phyloP scores from a whole-genome alignment of 2,888 invertebrate genomes.

The Rhimphoctona megacephalus region DNA sequence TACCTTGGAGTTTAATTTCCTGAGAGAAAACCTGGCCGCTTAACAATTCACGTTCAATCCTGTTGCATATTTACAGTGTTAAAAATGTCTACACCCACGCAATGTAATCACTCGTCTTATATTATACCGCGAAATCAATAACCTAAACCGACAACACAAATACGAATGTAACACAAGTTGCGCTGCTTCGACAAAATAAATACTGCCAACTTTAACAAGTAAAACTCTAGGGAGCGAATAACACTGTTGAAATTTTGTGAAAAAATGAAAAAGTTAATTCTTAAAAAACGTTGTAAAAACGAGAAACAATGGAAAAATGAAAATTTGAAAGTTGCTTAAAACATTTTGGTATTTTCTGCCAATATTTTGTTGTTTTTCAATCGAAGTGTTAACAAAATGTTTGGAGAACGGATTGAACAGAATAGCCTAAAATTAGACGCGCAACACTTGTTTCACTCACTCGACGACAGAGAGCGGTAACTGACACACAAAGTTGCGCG shows the following conservation, averaged over 20 bases:
- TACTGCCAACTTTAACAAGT: constrained; percentile 51
- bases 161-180: constrained; percentile 29
- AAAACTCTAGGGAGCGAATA: not conserved
- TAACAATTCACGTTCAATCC: constrained; percentile 29
- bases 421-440: constrained; percentile 42
- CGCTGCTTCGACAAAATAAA: constrained; percentile 2
- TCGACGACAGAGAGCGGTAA: constrained; percentile 32
- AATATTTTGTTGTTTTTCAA: constrained; percentile 4
- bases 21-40: not conserved
- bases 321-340: constrained; percentile 4
- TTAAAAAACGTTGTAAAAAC: not conserved
- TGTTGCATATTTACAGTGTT: constrained; percentile 40
- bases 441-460: not conserved
- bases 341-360: not conserved
- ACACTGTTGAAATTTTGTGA: not conserved
- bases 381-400: constrained; percentile 13
- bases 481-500: constrained; percentile 17
- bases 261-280: not conserved
- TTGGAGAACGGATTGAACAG: not conserved
- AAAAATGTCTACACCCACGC: constrained; percentile 31
- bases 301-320: not conserved
- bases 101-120: not conserved
- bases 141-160: constrained; percentile 59
- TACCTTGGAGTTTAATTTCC: constrained; percentile 23
- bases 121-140: constrained; percentile 69